Evolutionary conservation across 1,140 invertebrate genomes (phyloP), one percentile per base, ranked within the genome.

Genomic region (Drosophila mauritiana): DNA sequence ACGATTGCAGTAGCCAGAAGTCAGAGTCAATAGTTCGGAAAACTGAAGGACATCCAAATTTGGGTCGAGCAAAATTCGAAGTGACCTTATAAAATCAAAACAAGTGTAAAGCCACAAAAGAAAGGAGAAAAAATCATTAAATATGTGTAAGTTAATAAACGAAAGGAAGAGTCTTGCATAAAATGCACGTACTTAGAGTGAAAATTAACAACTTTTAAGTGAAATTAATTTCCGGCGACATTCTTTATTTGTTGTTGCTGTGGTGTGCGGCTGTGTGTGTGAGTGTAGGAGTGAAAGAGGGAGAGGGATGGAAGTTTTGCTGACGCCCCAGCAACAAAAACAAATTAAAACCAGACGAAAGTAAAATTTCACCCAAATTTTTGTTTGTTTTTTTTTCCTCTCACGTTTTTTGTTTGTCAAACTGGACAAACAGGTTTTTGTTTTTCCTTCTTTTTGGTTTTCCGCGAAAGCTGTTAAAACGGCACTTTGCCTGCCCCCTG

Each of bases 361-460:
- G 83, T 89, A 89, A 82, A 88, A 88, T 88, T 88, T 88, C 84
- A 80, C 83, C 84, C 75, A 79, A 86, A 83, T 77, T 77, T 61
- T 77, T 55, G 37, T 59, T 77, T 86, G 73, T 80, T 81, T 86
- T 69, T 63, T 54, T 39, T 61, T 31, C 7, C 7, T 8, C 31
- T 8, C 31, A 22, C 31, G 31, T 3, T 46, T 43, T 37, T 53
- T 1, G 42, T 45, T 37, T 34, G 20, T 34, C 46, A 75, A 79
- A 69, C 79, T 80, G 65, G 75, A 57, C 70, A 88, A 88, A 89
- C 83, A 36, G 52, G 83, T 88, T 86, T 79, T 45, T 45, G 42
- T 20, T 27, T n/a, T 46, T 45, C n/a, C 37, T 45, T 49, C 49
- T 52, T 56, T 36, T 25, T 54, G 27, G 57, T 75, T 82, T 69